Evolutionary conservation across 2,113 vertebrate species (phyloP), one percentile per base, ranked within the genome.

Genomic region (Scortum barcoo): DNA sequence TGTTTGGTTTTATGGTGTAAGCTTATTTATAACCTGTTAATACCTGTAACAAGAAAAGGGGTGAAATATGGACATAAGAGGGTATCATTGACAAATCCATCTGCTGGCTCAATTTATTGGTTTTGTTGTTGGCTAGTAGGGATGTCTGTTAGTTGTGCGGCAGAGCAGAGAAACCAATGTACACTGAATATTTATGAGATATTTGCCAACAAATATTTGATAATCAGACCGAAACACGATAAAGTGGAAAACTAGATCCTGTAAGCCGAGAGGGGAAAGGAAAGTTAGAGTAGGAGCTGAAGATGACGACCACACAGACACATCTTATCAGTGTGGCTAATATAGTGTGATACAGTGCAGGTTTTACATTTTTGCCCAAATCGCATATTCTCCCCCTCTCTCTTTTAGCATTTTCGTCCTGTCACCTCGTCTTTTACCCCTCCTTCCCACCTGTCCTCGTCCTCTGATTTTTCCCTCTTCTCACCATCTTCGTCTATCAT

Each of bases 151-250:
- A 14, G 67, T 54, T 70, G 65, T 74, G 74, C 76, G 68, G n/a
- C n/a, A 38, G 74, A 82, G 76, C 89, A 67, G 44, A 54, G 62
- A 72, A 63, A 56, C 61, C 5, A 36, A 60, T 6, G 11, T 20
- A 51, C 80, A 16, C 33, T 2, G 65, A 75, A 84, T 87, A 89
- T 84, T 72, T 74, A 86, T 76, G 30, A 80, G 60, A 11, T 66
- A 56, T 75, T 83, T 88, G 50, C 17, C n/a, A 24, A 20, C 75
- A 86, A 76, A 83, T 85, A 79, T 79, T 81, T 78, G 54, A 75
- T 78, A 48, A 90, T 67, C n/a, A 30, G 62, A 74, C 73, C 81
- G 68, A 65, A 72, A 79, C n/a, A 68, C 12, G 36, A 76, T 70
- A 44, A 60, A 60, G 36, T 36, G 26, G 26, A 63, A 75, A 80